phyloP scores from a whole-genome alignment of 1,140 invertebrate genomes.

The Apis florea region DNA sequence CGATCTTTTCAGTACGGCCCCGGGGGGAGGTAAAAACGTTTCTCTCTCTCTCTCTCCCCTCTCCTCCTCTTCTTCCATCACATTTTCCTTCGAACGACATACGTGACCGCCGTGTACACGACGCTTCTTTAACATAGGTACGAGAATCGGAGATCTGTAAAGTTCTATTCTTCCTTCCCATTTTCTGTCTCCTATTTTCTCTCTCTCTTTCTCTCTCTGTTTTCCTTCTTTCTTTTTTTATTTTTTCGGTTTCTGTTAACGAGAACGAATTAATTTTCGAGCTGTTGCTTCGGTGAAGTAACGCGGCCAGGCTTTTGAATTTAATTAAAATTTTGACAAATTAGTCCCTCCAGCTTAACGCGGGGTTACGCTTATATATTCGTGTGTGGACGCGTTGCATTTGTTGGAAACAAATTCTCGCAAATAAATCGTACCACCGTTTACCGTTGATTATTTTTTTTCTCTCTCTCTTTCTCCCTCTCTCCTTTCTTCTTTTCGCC shows the following conservation, averaged over 20 bases:
- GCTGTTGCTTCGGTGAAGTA: constrained; percentile 17
- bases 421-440: constrained; percentile 19
- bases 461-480: no score
- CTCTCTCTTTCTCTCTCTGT: neutral
- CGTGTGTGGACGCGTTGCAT: neutral
- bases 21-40: constrained; percentile 38
- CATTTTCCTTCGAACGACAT: constrained; percentile 59
- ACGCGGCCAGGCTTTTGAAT: constrained; percentile 24
- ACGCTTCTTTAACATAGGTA: constrained; percentile 44
- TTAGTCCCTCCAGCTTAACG: constrained; percentile 18
- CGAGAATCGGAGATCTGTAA: neutral
- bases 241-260: neutral
- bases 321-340: constrained; percentile 37
- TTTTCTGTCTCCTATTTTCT: no score
- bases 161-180: neutral
- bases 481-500: neutral
- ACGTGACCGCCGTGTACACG: constrained; percentile 54
- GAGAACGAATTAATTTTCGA: constrained; percentile 24
- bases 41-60: neutral
- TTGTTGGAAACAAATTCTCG: constrained; percentile 12
- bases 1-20: constrained; percentile 42
- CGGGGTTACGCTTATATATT: neutral
- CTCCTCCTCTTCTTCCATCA: constrained; percentile 55
- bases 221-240: neutral
- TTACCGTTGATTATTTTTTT: neutral